These are phyloP conservation scores for Apteryx owenii DNA, from an alignment of 2,113 vertebrate genomes.

Conservation along the genomic window DNA sequence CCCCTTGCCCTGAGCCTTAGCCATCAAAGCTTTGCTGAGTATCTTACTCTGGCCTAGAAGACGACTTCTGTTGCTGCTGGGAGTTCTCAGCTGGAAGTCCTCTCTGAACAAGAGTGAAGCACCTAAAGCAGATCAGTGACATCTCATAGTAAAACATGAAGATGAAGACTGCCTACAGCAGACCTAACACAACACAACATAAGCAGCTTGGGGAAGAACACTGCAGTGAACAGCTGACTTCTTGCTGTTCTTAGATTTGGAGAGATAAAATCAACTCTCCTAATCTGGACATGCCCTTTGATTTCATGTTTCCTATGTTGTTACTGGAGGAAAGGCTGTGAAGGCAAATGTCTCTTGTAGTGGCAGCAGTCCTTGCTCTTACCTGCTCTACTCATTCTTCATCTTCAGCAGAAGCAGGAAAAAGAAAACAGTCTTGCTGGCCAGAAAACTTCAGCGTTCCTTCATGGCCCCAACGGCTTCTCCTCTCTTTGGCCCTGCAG, in stretches of 20 bases:
- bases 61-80: neutral
- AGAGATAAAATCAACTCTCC: neutral
- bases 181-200: neutral
- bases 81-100: neutral
- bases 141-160: neutral
- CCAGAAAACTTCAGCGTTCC: neutral
- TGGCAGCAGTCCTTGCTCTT: neutral
- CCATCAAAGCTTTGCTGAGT: neutral
- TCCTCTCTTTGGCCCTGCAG: rapidly evolving
- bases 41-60: neutral
- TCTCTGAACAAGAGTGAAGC: too few relatives aligned
- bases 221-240: neutral
- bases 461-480: neutral
- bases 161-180: neutral
- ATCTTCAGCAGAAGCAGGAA: neutral
- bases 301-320: neutral
- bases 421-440: neutral
- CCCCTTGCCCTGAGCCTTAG: neutral
- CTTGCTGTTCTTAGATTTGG: neutral
- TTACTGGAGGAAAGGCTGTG: neutral
- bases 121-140: neutral
- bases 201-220: neutral
- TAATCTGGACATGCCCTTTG: neutral
- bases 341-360: neutral
- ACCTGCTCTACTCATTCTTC: neutral